phyloP scores from a whole-genome alignment of 1,140 invertebrate species.

The Trichonephila inaurata region DNA sequence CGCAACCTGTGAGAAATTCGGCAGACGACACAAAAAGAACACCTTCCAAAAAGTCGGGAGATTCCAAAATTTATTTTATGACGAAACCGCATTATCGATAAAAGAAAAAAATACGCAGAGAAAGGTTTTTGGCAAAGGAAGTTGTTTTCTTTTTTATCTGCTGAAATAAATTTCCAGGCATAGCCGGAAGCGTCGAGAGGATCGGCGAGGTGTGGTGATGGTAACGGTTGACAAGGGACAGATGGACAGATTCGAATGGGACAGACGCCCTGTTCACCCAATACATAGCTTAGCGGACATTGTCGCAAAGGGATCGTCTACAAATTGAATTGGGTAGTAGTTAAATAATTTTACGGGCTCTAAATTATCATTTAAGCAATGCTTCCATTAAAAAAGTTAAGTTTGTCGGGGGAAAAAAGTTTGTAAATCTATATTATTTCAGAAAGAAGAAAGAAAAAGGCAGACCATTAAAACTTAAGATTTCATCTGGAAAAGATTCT shows the following conservation, averaged over 20 bases:
- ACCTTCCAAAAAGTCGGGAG: neutral
- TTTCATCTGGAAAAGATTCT: too few species aligned
- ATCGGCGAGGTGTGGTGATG: constrained; percentile 51
- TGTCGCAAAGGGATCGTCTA: neutral
- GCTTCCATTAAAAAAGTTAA: too few species aligned
- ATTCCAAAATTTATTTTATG: constrained; percentile 64
- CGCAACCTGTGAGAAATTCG: neutral
- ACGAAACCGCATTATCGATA: constrained; percentile 65
- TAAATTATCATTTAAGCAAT: too few species aligned
- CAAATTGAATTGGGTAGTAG: neutral
- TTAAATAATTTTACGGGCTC: too few species aligned
- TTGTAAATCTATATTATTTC: too few species aligned
- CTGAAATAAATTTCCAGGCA: neutral
- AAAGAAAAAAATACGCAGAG: neutral
- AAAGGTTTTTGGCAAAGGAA: neutral
- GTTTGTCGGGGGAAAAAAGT: too few species aligned
- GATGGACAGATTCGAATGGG: constrained; percentile 26
- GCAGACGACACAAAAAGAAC: too few species aligned
- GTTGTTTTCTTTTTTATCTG: constrained; percentile 38
- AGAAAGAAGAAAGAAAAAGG: too few species aligned
- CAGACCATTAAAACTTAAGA: too few species aligned
- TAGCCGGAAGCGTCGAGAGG: constrained; percentile 38
- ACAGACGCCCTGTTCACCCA: neutral
- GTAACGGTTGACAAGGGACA: constrained; percentile 68
- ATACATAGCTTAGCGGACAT: neutral